Base-by-base conservation (phyloP, 2,113 vertebrate species). In the Lucifuga dentata region DNA sequence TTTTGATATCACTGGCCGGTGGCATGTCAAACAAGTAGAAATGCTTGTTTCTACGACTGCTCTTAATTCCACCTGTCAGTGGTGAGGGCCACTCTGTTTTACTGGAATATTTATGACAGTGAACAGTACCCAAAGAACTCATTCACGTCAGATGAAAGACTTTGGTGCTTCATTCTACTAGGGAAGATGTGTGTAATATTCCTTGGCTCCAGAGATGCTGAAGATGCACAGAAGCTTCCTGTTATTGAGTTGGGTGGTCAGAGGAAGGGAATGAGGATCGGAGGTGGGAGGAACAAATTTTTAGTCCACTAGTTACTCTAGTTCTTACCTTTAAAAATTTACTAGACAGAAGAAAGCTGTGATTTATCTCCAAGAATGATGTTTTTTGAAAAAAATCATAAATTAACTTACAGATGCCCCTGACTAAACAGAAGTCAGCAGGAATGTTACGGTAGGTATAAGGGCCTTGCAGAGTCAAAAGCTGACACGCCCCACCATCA, bases 341-440 rank as follows among this genome's bases (percentile, higher is more conserved):
- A 78, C 62, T 61, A 81, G 75, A 71, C 59, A 84, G 43, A 51
- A 9, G 39, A 45, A 71, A 41, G 43, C 32, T 55, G 65, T 81
- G 76, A 85, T 89, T 87, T 70, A 86, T 83, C 24, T 56, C 11
- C 32, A 50, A 38, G 36, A 10, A 45, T 57, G 32, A 62, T 82
- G 69, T 59, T 40, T 76, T 15, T 2, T 69, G 57, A 77, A 78
- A 68, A 50, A 45, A 64, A 43, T 70, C 60, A 76, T 81, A 87
- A 88, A 88, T 87, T 69, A 81, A 0, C 21, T 19, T 52, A 35
- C 76, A 86, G 59, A 68, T 79, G 79, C 44, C 23, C 39, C 44
- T 73, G 56, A 77, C 73, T 73, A 41, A 60, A 84, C 63, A 62
- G 74, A 66, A 83, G 76, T 16, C 79, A 68, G 71, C 35, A 85